Conservation (phyloP, 2,888 invertebrate species). For the Molanna angustata region DNA sequence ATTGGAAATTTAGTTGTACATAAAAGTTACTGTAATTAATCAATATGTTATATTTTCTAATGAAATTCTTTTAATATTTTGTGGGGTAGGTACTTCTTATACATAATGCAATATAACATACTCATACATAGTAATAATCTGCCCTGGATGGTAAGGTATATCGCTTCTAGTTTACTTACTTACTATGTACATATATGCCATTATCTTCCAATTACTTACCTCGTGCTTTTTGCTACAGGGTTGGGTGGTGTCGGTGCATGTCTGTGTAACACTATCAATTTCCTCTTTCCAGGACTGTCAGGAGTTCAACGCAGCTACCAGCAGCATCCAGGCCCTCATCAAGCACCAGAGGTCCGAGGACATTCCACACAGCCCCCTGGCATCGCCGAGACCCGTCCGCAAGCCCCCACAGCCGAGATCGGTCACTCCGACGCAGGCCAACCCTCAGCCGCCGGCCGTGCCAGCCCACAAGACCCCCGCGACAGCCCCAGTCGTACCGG, state of each 20-base stretch:
- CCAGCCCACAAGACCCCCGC: conserved; percentile 21
- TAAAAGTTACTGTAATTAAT: too few species aligned
- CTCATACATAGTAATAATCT: too few species aligned
- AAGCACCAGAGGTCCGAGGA: conserved; percentile 41
- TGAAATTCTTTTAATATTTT: too few species aligned
- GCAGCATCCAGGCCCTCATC: conserved; percentile 57
- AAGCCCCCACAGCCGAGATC: conserved; percentile 32
- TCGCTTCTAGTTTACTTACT: too few species aligned
- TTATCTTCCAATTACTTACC: neutral
- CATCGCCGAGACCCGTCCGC: conserved; percentile 39
- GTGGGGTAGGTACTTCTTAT: too few species aligned
- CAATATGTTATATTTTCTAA: too few species aligned
- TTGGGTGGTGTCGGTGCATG: neutral
- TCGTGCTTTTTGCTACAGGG: neutral
- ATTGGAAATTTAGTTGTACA: too few species aligned
- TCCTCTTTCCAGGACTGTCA: conserved; percentile 53
- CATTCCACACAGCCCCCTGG: conserved; percentile 52
- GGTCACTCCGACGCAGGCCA: conserved; percentile 32
- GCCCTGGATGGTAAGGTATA: neutral
- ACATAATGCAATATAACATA: too few species aligned
- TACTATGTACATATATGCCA: too few species aligned
- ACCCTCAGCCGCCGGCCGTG: conserved; percentile 20
- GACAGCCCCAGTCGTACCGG: conserved; percentile 23
- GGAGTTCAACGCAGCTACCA: conserved; percentile 64
- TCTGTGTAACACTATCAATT: neutral